Conservation (phyloP, 2,888 invertebrate genomes). For the Choristoneura rosaceana region DNA sequence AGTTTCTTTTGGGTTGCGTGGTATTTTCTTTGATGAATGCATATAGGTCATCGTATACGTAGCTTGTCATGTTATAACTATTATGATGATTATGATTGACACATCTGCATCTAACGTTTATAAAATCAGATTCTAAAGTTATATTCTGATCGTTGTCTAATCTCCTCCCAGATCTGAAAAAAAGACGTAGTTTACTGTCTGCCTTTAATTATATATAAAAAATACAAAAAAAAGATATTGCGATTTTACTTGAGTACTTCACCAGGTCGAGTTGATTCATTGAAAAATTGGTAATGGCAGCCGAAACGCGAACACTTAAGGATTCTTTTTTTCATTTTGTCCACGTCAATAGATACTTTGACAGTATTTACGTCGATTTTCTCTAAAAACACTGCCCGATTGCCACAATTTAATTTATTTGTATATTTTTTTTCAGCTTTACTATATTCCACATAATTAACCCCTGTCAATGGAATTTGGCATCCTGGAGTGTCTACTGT, state of each 20-base stretch:
- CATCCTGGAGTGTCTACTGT: conserved; percentile 69
- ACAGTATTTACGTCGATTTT: conserved; percentile 54
- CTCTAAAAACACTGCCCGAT: conserved; percentile 65
- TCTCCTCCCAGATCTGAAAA: conserved; percentile 57
- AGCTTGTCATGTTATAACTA: neutral
- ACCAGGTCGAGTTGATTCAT: too few species aligned
- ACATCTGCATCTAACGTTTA: conserved; percentile 65
- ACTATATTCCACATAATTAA: conserved; percentile 56
- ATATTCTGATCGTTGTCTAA: conserved; percentile 58
- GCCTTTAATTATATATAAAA: conserved; percentile 57
- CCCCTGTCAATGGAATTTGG: conserved; percentile 64
- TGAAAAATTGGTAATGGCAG: too few species aligned
- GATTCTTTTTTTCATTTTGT: too few species aligned
- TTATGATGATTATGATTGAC: conserved; percentile 47
- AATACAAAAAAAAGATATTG: too few species aligned
- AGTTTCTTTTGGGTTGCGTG: too few species aligned
- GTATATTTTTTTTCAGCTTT: conserved; percentile 45
- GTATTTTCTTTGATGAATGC: conserved; percentile 76
- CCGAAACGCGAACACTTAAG: too few species aligned
- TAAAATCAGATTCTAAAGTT: conserved; percentile 65
- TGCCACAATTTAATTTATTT: conserved; percentile 56
- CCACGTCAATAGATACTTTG: neutral
- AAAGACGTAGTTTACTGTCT: conserved; percentile 11
- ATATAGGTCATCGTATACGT: conserved; percentile 72
- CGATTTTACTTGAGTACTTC: too few species aligned